Percentiles rank a stretch among this genome's conserved stretches.
These are phyloP conservation scores for Odontomyia ornata DNA, from an alignment of 2,888 invertebrate genomes.

Conservation along the genomic window DNA sequence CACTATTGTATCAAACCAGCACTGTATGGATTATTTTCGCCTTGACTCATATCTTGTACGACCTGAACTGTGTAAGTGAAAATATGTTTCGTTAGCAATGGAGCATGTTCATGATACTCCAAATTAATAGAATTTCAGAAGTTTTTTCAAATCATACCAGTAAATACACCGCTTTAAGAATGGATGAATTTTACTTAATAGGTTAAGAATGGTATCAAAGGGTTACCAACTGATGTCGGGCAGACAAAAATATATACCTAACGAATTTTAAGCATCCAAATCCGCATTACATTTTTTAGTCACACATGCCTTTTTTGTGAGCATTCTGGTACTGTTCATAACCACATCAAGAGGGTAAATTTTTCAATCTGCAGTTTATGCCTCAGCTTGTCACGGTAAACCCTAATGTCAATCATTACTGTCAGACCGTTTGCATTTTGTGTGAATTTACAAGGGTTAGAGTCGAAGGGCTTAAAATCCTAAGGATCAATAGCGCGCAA, in stretches of 20 bases:
- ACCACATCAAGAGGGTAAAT: conserved; percentile 37
- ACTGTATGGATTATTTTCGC: no score
- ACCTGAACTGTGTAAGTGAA: no score
- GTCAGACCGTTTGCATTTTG: conserved; percentile 50
- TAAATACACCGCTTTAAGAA: conserved; percentile 7
- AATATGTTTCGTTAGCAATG: not conserved
- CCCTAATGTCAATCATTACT: conserved; percentile 50
- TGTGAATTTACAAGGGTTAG: conserved; percentile 41
- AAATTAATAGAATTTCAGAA: conserved; percentile 48
- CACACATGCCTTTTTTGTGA: no score
- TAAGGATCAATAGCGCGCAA: conserved; percentile 29
- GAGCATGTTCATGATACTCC: conserved; percentile 37
- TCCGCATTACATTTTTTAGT: no score
- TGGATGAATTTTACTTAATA: not conserved
- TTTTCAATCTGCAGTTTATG: conserved; percentile 50
- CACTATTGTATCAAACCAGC: conserved; percentile 18
- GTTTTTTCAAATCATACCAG: conserved; percentile 46
- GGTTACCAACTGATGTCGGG: no score
- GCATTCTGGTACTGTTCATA: conserved; percentile 6
- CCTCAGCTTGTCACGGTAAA: conserved; percentile 49
- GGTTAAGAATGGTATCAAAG: not conserved
- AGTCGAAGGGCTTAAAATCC: conserved; percentile 32
- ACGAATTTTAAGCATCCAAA: no score
- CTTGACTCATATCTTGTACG: no score
- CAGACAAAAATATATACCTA: no score